phyloP scores from a whole-genome alignment of 1,140 invertebrate species.

The Halesus radiatus region DNA sequence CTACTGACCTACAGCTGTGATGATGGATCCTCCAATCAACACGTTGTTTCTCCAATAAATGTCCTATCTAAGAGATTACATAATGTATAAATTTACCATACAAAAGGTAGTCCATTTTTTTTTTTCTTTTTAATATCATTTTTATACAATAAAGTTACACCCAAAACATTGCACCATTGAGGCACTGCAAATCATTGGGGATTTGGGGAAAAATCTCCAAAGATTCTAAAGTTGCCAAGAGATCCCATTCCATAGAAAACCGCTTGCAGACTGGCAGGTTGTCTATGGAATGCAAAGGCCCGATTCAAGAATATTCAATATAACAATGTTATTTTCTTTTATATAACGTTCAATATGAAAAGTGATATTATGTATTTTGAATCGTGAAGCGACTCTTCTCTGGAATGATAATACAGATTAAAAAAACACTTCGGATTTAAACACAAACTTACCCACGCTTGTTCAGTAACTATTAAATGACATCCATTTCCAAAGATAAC shows the following conservation, averaged over 20 bases:
- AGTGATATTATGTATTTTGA: neutral
- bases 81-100: conserved; percentile 13
- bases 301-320: neutral
- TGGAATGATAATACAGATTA: conserved; percentile 10
- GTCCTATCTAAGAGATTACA: conserved; percentile 8
- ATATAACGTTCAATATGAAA: conserved; percentile 5
- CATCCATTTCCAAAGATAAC: too few species aligned
- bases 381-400: conserved; percentile 2
- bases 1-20: too few species aligned
- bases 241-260: neutral
- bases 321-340: neutral
- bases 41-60: too few species aligned
- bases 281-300: conserved; percentile 1
- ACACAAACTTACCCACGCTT: neutral
- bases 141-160: neutral
- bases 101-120: conserved; percentile 12
- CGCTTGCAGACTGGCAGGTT: neutral
- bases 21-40: too few species aligned
- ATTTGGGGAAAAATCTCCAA: neutral
- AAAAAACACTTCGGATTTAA: neutral
- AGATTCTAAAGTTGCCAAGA: neutral
- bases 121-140: conserved; percentile 5
- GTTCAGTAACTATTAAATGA: too few species aligned
- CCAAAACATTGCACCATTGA: neutral
- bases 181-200: neutral